A percentile compares a stretch with the other conserved stretches of the same genome.
These are phyloP conservation scores for Acrocyrtus sp. DNA, from an alignment of 2,888 invertebrate species.

Conservation along the genomic window DNA sequence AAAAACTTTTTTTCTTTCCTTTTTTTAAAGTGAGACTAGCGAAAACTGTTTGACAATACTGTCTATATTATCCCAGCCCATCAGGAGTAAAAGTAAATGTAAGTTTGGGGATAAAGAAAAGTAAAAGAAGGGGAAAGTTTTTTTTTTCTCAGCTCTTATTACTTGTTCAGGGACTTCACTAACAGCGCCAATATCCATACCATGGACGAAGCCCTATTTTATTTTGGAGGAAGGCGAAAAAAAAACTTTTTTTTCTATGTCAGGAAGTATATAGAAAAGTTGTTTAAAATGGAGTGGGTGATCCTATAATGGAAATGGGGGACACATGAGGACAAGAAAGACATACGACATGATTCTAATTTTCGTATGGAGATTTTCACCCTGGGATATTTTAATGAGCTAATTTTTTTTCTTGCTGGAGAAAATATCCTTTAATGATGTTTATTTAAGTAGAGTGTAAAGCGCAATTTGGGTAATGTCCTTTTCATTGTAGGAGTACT, in stretches of 20 bases:
- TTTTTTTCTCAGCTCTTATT: not conserved
- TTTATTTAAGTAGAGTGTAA: too few species aligned
- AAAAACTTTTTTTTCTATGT: not conserved
- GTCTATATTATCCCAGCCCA: not conserved
- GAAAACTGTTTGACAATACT: not conserved
- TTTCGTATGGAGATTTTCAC: constrained; percentile 19
- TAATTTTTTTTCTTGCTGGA: constrained; percentile 40
- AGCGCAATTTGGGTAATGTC: too few species aligned
- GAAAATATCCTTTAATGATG: too few species aligned
- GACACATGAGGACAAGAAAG: not conserved
- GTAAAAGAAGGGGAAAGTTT: not conserved
- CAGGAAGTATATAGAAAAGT: not conserved
- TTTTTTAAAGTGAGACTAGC: not conserved
- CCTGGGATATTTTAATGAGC: constrained; percentile 30
- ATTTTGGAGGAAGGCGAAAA: too few species aligned
- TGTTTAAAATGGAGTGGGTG: not conserved
- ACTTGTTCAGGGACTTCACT: not conserved
- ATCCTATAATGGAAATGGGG: too few species aligned
- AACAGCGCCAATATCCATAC: too few species aligned
- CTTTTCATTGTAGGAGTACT: too few species aligned
- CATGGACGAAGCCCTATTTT: too few species aligned
- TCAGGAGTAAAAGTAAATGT: too few species aligned
- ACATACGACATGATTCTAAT: constrained; percentile 1
- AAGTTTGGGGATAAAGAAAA: too few species aligned
- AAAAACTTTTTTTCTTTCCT: too few species aligned